Conservation (phyloP, 2,797 vertebrate genomes). For the Dromococcyx pavoninus region DNA sequence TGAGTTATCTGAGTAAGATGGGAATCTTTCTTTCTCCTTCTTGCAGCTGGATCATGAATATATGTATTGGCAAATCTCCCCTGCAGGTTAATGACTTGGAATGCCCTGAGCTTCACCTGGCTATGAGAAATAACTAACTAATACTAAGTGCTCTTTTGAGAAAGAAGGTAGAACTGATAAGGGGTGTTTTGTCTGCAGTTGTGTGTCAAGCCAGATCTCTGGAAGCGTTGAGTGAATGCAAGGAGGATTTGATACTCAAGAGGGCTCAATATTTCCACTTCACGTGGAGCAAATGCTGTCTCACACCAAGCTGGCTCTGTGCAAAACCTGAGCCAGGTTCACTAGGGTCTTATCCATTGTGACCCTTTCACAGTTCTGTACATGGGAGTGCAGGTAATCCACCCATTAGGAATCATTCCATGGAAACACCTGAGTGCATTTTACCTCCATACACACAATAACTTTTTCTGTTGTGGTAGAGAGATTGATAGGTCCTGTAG, state of each 20-base stretch:
- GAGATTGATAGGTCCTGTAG: background rate
- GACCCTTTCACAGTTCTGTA: background rate
- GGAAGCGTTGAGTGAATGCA: background rate
- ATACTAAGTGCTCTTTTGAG: background rate
- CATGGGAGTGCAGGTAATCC: fast-evolving
- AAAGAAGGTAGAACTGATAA: background rate
- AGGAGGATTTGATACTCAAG: background rate
- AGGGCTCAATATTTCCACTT: background rate
- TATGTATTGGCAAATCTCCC: background rate
- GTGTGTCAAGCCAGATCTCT: background rate
- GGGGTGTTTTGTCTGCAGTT: background rate
- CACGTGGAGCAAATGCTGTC: fast-evolving
- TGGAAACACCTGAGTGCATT: background rate
- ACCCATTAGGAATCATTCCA: background rate
- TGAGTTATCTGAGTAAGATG: background rate
- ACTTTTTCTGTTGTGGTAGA: background rate
- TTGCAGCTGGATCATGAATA: background rate
- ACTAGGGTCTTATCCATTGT: too few relatives aligned
- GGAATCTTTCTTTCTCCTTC: background rate
- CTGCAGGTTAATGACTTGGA: background rate
- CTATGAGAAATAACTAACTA: background rate
- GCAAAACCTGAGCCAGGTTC: background rate
- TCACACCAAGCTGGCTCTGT: fast-evolving
- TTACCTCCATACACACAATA: background rate
- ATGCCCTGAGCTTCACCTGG: background rate